Percentiles rank a stretch among this genome's conserved stretches.
Evolutionary conservation across 2,113 vertebrate species (phyloP).

Genomic region (Ophiodon elongatus): DNA sequence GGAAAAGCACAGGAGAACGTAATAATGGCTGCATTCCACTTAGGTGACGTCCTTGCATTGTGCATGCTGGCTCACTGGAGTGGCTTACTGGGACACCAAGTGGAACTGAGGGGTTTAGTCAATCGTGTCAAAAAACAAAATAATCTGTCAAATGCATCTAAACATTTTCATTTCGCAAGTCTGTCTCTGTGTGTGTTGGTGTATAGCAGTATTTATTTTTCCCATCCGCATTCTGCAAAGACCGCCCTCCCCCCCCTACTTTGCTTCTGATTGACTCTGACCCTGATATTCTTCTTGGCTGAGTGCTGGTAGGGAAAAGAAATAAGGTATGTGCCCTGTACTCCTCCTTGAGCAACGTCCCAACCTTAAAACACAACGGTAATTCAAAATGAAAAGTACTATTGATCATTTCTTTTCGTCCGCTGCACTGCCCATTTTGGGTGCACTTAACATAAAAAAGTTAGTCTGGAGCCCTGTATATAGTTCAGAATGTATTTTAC

Average conservation of each 20-base stretch:
- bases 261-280: no score
- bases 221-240: no score
- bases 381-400: neutral
- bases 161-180: no score
- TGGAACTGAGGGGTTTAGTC: neutral
- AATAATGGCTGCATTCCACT: neutral
- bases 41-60: neutral
- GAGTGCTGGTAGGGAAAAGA: neutral
- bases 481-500: constrained; percentile 22
- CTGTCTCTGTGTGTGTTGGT: no score
- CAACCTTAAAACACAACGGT: neutral
- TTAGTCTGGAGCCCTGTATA: neutral
- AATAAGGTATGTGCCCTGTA: neutral
- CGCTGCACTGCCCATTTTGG: neutral
- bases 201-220: no score
- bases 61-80: neutral
- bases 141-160: no score
- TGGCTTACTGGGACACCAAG: no score
- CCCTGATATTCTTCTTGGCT: no score
- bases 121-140: neutral
- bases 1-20: neutral
- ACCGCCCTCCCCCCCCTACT: no score
- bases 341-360: neutral
- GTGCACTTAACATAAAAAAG: neutral
- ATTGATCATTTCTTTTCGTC: neutral